Percentiles rank a stretch among this genome's conserved stretches.
These are phyloP conservation scores for Platysternon megacephalum DNA, from an alignment of 2,113 vertebrate species.

Conservation along the genomic window DNA sequence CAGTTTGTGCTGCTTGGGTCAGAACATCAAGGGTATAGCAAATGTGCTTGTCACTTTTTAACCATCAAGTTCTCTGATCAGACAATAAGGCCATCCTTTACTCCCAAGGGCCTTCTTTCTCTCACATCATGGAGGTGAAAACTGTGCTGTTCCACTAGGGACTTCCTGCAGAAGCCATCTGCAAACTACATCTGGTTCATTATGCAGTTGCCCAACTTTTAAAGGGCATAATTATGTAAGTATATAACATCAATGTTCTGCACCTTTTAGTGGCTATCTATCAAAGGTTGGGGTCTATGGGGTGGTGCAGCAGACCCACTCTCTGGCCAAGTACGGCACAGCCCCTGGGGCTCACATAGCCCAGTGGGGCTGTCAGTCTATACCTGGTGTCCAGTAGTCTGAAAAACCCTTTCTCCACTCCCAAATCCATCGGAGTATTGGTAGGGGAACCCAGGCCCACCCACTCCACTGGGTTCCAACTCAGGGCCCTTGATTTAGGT, in stretches of 20 bases:
- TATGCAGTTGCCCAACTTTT: background rate
- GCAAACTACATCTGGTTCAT: background rate
- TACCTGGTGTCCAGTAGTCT: background rate
- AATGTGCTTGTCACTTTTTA: background rate
- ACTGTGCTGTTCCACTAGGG: background rate
- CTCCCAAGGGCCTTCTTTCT: background rate
- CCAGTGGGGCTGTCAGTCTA: background rate
- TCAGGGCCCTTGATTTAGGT: no score
- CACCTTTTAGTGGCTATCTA: background rate
- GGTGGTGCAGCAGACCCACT: background rate
- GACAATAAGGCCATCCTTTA: no score
- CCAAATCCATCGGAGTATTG: no score
- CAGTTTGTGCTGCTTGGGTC: background rate
- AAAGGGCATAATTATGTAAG: background rate
- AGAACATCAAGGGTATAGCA: background rate
- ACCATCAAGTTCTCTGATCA: background rate
- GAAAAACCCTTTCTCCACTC: no score
- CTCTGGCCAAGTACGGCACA: background rate
- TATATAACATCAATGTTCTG: background rate
- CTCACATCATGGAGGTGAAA: background rate
- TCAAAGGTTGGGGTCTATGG: background rate
- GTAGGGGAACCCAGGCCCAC: no score
- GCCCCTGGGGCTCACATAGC: background rate
- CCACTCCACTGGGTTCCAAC: no score
- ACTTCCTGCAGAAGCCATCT: background rate